Conservation (phyloP, 2,797 vertebrate species). For the Gallinago nigripennis region DNA sequence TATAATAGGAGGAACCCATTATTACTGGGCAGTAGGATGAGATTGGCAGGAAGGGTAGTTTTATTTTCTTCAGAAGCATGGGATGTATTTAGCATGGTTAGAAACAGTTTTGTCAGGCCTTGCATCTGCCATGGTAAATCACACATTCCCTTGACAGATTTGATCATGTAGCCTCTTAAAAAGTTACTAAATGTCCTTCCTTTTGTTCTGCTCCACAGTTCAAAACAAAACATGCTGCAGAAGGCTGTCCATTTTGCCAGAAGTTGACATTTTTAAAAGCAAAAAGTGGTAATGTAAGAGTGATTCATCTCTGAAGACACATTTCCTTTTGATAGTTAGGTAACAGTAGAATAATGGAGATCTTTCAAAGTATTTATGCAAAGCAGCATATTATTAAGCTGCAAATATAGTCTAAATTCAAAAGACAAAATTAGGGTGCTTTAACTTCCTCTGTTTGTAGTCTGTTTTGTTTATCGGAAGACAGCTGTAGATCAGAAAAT, state of each 20-base stretch:
- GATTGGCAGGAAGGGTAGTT: neutral
- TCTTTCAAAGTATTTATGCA: neutral
- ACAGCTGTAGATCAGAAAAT: slow-evolving; percentile 15
- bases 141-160: neutral
- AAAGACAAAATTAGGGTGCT: neutral
- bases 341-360: neutral
- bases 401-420: neutral
- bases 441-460: neutral
- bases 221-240: slow-evolving; percentile 37
- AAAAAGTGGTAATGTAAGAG: neutral
- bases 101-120: neutral
- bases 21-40: neutral
- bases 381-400: neutral
- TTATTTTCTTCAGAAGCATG: neutral
- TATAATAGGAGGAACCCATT: neutral
- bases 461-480: neutral
- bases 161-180: neutral
- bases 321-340: neutral
- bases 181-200: slow-evolving; percentile 2
- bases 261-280: neutral
- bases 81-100: neutral
- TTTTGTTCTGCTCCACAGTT: slow-evolving; percentile 42
- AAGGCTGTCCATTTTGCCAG: slow-evolving; percentile 34
- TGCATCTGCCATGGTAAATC: neutral
- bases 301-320: neutral